phyloP scores from a whole-genome alignment of 2,113 vertebrate species.

The Orthochromis indermauri region DNA sequence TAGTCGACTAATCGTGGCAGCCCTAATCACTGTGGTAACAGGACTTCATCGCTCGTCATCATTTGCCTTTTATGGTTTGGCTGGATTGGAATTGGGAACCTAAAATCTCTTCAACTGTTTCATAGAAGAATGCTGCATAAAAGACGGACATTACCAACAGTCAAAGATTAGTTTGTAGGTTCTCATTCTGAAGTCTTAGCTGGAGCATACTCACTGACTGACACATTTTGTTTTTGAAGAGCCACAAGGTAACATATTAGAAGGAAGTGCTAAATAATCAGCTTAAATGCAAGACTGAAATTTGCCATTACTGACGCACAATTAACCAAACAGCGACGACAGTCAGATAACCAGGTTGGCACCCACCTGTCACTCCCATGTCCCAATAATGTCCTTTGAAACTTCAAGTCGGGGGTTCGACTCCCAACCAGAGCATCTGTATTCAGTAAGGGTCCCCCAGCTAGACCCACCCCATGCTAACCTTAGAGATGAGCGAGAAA shows the following conservation, averaged over 20 bases:
- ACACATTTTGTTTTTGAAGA: background rate
- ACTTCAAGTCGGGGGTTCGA: background rate
- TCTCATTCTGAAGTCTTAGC: background rate
- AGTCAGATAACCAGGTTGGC: background rate
- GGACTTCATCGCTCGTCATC: background rate
- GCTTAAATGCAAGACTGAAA: background rate
- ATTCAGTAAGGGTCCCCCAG: background rate
- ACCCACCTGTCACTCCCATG: background rate
- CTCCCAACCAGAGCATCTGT: background rate
- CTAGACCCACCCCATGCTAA: background rate
- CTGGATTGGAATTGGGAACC: background rate
- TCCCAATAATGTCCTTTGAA: background rate
- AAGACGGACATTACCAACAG: background rate
- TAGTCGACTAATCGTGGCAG: no score
- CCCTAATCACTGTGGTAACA: background rate
- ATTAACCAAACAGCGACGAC: background rate
- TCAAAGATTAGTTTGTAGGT: background rate
- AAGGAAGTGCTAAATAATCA: background rate
- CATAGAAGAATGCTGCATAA: background rate
- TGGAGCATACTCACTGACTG: background rate
- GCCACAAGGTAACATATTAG: background rate
- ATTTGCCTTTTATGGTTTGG: background rate
- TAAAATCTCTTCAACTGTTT: background rate
- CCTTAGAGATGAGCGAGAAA: background rate
- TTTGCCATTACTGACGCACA: background rate